Percentiles rank a stretch among this genome's conserved stretches.
phyloP scores from a whole-genome alignment of 2,113 vertebrate species.

The Gopherus evgoodei region DNA sequence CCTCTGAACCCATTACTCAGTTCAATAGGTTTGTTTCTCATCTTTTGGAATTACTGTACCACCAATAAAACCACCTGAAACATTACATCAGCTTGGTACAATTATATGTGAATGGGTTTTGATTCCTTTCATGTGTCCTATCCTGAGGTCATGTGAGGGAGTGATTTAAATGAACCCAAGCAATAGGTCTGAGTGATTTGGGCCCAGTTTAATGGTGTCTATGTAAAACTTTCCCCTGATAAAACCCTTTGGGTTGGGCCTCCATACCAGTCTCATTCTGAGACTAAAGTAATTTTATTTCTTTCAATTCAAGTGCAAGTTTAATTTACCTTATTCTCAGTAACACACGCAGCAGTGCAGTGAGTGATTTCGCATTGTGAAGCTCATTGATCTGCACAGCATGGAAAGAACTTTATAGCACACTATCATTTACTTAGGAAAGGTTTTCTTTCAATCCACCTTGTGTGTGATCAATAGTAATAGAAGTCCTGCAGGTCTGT shows the following conservation, averaged over 20 bases:
- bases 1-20: not conserved
- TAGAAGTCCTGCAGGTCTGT: not conserved
- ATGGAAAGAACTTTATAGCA: not conserved
- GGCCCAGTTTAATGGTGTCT: conserved; percentile 50
- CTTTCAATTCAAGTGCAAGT: conserved; percentile 15
- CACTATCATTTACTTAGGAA: not conserved
- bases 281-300: not conserved
- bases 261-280: not conserved
- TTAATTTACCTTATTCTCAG: not conserved
- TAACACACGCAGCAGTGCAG: not conserved
- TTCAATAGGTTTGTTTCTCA: not conserved
- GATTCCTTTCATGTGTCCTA: conserved; percentile 12
- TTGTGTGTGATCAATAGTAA: not conserved
- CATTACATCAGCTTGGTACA: not conserved
- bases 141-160: conserved; percentile 7
- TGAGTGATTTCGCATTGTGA: not conserved
- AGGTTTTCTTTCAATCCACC: not conserved
- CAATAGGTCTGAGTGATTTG: conserved; percentile 33
- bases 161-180: conserved; percentile 46
- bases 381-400: not conserved
- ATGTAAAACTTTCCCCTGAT: not conserved
- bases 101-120: conserved; percentile 22
- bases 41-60: not conserved
- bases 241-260: not conserved
- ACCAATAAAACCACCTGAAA: not conserved